Conservation (phyloP, 1,140 invertebrate genomes). For the Drosophila navojoa region DNA sequence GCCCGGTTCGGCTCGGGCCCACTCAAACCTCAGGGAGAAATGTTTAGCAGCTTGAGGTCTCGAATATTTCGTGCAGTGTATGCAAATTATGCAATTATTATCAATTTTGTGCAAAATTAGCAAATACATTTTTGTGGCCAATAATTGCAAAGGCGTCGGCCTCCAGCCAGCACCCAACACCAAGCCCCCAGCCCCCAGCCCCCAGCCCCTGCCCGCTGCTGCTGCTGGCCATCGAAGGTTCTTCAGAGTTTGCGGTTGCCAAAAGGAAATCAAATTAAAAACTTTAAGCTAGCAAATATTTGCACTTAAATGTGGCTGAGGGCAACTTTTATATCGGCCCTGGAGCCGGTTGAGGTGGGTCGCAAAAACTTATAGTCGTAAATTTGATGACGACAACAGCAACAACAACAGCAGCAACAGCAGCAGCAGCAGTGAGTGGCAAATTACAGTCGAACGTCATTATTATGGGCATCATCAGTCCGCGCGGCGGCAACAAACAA, state of each 20-base stretch:
- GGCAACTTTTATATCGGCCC: not conserved
- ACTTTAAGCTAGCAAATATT: slow-evolving; percentile 53
- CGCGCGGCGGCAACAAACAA: slow-evolving; percentile 29
- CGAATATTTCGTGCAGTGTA: slow-evolving; percentile 51
- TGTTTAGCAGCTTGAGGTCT: not conserved
- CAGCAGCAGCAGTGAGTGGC: not conserved
- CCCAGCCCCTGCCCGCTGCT: not conserved
- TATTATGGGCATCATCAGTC: slow-evolving; percentile 36
- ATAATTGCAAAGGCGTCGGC: slow-evolving; percentile 18
- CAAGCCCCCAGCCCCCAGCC: too few relatives aligned
- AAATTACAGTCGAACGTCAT: slow-evolving; percentile 49
- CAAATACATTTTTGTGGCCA: slow-evolving; percentile 52
- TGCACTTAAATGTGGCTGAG: slow-evolving; percentile 45
- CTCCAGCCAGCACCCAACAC: too few relatives aligned
- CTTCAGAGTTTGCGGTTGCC: slow-evolving; percentile 3
- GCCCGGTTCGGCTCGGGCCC: too few relatives aligned
- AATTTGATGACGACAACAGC: slow-evolving; percentile 20
- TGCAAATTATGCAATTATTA: slow-evolving; percentile 65
- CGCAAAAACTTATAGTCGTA: slow-evolving; percentile 36
- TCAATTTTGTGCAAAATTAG: slow-evolving; percentile 63
- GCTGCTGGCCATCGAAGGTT: not conserved
- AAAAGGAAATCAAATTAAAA: slow-evolving; percentile 59
- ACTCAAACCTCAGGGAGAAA: too few relatives aligned
- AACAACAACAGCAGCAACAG: slow-evolving; percentile 1
- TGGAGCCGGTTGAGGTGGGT: not conserved